Percentiles rank a stretch among this genome's conserved stretches.
These are phyloP conservation scores for Oncorhynchus gorbuscha DNA, from an alignment of 2,113 vertebrate species.

Conservation along the genomic window DNA sequence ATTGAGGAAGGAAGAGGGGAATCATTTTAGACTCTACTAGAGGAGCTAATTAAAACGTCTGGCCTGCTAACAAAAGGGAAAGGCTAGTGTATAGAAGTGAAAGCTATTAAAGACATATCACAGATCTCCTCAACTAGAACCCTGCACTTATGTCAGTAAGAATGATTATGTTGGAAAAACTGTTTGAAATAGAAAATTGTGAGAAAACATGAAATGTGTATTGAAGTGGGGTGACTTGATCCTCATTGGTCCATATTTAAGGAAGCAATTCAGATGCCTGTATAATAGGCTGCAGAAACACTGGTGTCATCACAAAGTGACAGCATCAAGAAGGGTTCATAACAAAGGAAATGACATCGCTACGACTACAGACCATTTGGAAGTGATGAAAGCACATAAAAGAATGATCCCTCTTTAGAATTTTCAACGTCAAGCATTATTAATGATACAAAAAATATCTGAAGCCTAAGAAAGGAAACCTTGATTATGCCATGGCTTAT, in stretches of 20 bases:
- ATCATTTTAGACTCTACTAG: slow-evolving; percentile 22
- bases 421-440: slow-evolving; percentile 33
- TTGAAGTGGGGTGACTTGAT: slow-evolving; percentile 35
- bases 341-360: slow-evolving; percentile 8
- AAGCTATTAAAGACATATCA: neutral
- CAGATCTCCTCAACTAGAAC: slow-evolving; percentile 1
- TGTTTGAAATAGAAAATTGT: neutral
- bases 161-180: slow-evolving; percentile 34
- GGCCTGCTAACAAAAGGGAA: slow-evolving; percentile 27
- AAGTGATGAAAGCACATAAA: slow-evolving; percentile 22
- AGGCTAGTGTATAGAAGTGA: neutral
- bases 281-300: slow-evolving; percentile 47
- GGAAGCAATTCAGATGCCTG: slow-evolving; percentile 34
- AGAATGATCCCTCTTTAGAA: slow-evolving; percentile 7
- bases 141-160: slow-evolving; percentile 36
- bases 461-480: neutral
- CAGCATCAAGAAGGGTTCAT: slow-evolving; percentile 34
- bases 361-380: slow-evolving; percentile 23
- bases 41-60: slow-evolving; percentile 22
- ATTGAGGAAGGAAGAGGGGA: neutral
- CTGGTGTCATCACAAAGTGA: slow-evolving; percentile 36
- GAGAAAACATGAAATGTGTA: slow-evolving; percentile 10
- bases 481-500: neutral
- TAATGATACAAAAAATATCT: neutral
- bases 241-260: slow-evolving; percentile 35